Evolutionary conservation across 2,113 vertebrate genomes (phyloP).

Genomic region (Collichthys lucidus): DNA sequence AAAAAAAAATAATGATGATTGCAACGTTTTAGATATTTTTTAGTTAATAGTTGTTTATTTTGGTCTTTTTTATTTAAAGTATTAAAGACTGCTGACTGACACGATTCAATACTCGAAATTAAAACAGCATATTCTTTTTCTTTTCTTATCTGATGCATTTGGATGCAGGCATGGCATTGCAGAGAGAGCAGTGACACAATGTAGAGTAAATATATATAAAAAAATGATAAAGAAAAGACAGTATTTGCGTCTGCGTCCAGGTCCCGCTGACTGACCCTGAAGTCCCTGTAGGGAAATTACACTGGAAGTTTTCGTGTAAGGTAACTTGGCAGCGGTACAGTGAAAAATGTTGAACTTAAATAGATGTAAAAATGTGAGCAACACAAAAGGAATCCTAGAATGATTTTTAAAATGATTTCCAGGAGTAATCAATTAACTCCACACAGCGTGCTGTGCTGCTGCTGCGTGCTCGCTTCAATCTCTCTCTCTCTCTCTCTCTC

Average conservation of each 20-base stretch:
- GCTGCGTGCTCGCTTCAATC: background rate
- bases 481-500: background rate
- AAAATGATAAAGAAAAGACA: background rate
- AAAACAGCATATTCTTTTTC: background rate
- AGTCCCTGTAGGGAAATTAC: conserved; percentile 16
- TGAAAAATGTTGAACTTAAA: conserved; percentile 49
- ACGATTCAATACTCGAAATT: background rate
- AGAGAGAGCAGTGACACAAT: background rate
- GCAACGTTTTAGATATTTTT: background rate
- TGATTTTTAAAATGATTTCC: conserved; percentile 67
- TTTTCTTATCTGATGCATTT: conserved; percentile 5
- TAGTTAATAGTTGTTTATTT: background rate
- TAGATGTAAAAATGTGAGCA: conserved; percentile 59
- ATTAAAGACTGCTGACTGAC: background rate
- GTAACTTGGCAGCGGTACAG: conserved; percentile 20
- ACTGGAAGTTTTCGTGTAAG: conserved; percentile 24
- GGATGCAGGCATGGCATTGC: background rate
- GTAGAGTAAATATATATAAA: no score
- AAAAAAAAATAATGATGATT: background rate
- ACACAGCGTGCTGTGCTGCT: conserved; percentile 56
- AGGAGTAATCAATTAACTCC: conserved; percentile 64
- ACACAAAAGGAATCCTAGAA: conserved; percentile 55
- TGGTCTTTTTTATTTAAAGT: background rate
- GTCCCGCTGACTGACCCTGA: background rate
- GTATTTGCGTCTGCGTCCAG: background rate